A percentile compares a stretch with the other conserved stretches of the same genome.
These are phyloP conservation scores for Ciconia stormi DNA, from an alignment of 2,113 vertebrate species.

Conservation along the genomic window DNA sequence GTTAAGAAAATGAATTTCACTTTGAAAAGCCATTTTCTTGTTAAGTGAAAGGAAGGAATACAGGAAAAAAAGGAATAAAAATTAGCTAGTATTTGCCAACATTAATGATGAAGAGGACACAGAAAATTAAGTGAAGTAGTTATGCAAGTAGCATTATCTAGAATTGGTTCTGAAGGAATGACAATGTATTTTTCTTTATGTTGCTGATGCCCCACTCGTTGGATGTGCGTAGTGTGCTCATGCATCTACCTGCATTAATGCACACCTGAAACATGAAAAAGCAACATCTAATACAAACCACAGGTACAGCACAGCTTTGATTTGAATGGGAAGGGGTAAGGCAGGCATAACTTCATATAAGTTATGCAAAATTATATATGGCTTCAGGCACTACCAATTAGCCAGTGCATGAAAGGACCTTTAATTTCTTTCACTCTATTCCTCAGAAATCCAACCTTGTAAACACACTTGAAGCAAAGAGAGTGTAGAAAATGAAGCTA, in stretches of 20 bases:
- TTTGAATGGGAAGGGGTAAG: background rate
- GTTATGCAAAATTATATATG: background rate
- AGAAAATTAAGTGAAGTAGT: background rate
- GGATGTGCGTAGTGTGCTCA: background rate
- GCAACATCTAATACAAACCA: background rate
- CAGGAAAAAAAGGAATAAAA: background rate
- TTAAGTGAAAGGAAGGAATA: background rate
- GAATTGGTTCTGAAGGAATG: background rate
- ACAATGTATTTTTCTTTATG: background rate
- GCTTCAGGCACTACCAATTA: background rate
- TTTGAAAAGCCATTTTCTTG: background rate
- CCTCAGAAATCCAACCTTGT: background rate
- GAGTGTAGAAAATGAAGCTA: background rate
- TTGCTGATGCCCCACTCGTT: background rate
- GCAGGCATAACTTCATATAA: background rate
- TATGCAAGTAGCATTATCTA: background rate
- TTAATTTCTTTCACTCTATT: background rate
- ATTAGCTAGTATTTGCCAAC: background rate
- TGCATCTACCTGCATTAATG: background rate
- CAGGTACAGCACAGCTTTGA: background rate
- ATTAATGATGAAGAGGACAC: background rate
- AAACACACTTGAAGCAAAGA: background rate
- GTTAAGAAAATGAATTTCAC: background rate
- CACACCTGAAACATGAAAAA: background rate
- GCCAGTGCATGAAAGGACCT: background rate